Evolutionary conservation across 2,888 invertebrate species (phyloP).

Genomic region (Chrysopilus asiliformis): DNA sequence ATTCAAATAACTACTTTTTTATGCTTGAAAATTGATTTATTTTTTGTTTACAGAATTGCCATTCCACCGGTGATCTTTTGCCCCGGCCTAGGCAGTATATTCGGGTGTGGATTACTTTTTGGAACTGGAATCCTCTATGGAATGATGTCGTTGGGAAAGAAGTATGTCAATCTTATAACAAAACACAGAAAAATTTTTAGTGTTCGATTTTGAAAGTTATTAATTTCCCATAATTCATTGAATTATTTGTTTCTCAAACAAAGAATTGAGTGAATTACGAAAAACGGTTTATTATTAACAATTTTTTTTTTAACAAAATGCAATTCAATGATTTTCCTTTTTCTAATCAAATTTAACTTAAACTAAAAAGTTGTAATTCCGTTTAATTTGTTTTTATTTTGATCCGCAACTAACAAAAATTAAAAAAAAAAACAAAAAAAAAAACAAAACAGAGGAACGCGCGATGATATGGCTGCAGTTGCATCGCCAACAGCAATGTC

Average conservation of each 20-base stretch:
- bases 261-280: too few relatives aligned
- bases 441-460: slow-evolving; percentile 52
- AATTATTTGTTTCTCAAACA: too few relatives aligned
- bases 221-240: neutral
- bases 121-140: slow-evolving; percentile 81
- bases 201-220: neutral
- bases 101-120: slow-evolving; percentile 82
- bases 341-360: neutral
- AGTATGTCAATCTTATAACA: slow-evolving; percentile 55
- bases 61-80: slow-evolving; percentile 70
- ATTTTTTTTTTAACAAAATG: neutral
- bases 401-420: slow-evolving; percentile 5
- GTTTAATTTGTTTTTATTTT: neutral
- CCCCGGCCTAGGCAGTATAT: slow-evolving; percentile 57
- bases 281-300: too few relatives aligned
- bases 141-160: slow-evolving; percentile 88
- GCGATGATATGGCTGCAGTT: slow-evolving; percentile 75
- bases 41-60: slow-evolving; percentile 48
- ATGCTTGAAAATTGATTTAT: too few relatives aligned
- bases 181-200: slow-evolving; percentile 3
- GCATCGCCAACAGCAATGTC: slow-evolving; percentile 51
- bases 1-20: too few relatives aligned
- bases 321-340: neutral
- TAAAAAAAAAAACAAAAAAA: slow-evolving; percentile 5
- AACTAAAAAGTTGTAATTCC: neutral